These are phyloP conservation scores for Teleogryllus oceanicus DNA, from an alignment of 2,888 invertebrate species.

Conservation along the genomic window DNA sequence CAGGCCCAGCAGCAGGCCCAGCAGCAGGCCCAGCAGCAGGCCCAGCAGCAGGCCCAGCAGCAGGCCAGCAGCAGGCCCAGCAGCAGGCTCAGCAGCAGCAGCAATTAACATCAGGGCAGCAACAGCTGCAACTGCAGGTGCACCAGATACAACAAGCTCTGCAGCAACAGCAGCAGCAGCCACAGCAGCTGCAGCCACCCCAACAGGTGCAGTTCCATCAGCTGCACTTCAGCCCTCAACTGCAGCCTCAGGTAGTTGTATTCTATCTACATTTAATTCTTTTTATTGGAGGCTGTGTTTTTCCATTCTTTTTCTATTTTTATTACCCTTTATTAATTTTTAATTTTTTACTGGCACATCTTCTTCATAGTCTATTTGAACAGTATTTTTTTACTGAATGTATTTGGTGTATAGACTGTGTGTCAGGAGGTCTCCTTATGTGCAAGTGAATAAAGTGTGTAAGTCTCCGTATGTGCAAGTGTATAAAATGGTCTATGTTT, in stretches of 20 bases:
- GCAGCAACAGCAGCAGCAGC: slow-evolving; percentile 43
- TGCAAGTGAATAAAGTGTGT: too few relatives aligned
- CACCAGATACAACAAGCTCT: slow-evolving; percentile 42
- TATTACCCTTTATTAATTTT: too few relatives aligned
- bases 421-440: too few relatives aligned
- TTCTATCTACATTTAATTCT: background rate
- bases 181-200: slow-evolving; percentile 19
- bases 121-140: slow-evolving; percentile 41
- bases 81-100: slow-evolving; percentile 47
- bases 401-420: too few relatives aligned
- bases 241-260: slow-evolving; percentile 3
- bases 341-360: too few relatives aligned
- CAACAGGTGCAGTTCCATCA: slow-evolving; percentile 33
- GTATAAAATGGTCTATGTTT: too few relatives aligned
- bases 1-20: slow-evolving; percentile 38
- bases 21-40: slow-evolving; percentile 45
- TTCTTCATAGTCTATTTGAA: too few relatives aligned
- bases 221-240: background rate
- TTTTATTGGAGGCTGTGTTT: too few relatives aligned
- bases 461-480: too few relatives aligned
- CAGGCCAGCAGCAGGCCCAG: slow-evolving; percentile 38
- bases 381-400: too few relatives aligned
- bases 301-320: too few relatives aligned
- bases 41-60: slow-evolving; percentile 48
- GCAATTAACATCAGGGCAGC: slow-evolving; percentile 48